A percentile compares a stretch with the other conserved stretches of the same genome.
Conservation (phyloP, 2,113 vertebrate species). For the Syngnathus typhle region DNA sequence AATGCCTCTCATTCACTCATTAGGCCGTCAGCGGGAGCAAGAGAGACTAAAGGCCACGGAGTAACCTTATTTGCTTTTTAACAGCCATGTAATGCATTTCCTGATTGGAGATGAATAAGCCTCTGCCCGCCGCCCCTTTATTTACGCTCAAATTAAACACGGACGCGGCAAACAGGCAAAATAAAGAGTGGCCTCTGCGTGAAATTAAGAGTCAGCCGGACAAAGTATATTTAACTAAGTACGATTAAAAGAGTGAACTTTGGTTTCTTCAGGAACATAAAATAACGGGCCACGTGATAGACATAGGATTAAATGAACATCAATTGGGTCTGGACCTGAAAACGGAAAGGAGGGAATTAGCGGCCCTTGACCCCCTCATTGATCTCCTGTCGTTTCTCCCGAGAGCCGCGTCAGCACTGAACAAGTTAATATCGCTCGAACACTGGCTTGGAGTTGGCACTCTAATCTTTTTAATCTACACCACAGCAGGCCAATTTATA, state of each 20-base stretch:
- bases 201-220: not conserved
- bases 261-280: not conserved
- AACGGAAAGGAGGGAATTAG: slow-evolving; percentile 25
- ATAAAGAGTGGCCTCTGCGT: not conserved
- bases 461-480: slow-evolving; percentile 30
- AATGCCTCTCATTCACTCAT: slow-evolving; percentile 70
- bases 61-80: slow-evolving; percentile 66
- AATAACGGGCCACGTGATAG: slow-evolving; percentile 1
- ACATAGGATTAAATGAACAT: slow-evolving; percentile 3
- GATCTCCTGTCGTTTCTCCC: slow-evolving; percentile 16
- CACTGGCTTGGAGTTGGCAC: slow-evolving; percentile 16
- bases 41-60: slow-evolving; percentile 23
- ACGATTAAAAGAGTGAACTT: not conserved
- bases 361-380: slow-evolving; percentile 32
- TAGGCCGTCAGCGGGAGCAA: slow-evolving; percentile 46
- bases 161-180: slow-evolving; percentile 21
- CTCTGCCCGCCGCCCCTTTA: slow-evolving; percentile 37
- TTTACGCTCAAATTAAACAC: slow-evolving; percentile 54
- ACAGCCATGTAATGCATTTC: slow-evolving; percentile 58
- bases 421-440: slow-evolving; percentile 48
- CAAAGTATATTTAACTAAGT: not conserved
- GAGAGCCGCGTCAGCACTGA: slow-evolving; percentile 16
- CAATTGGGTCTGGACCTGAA: slow-evolving; percentile 11
- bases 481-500: slow-evolving; percentile 30
- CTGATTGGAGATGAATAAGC: slow-evolving; percentile 61